These are phyloP conservation scores for Rhagonycha lutea DNA, from an alignment of 2,888 invertebrate genomes.

Conservation along the genomic window DNA sequence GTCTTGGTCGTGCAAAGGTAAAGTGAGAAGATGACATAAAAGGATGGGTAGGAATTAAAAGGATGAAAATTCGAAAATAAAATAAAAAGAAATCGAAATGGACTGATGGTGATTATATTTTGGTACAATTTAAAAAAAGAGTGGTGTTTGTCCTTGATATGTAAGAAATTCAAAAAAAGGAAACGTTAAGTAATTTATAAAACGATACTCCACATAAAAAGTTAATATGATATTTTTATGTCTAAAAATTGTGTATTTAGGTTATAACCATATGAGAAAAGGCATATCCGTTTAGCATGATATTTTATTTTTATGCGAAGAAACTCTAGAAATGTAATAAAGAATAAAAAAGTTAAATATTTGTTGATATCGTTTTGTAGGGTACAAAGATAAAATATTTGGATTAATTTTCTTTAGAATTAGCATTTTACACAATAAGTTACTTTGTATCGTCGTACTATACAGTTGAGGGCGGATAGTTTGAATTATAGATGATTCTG, in stretches of 20 bases:
- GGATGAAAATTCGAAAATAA: neutral
- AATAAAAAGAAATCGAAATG: too few species aligned
- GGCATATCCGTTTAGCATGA: conserved; percentile 10
- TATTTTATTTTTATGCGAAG: conserved; percentile 16
- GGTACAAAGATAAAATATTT: neutral
- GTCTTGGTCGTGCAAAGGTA: too few species aligned
- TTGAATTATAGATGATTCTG: conserved; percentile 28
- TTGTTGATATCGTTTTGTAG: conserved; percentile 13
- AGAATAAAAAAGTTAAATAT: conserved; percentile 19
- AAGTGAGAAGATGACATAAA: too few species aligned
- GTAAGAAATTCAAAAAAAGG: neutral
- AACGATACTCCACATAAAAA: conserved; percentile 15
- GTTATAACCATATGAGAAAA: conserved; percentile 11
- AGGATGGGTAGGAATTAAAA: too few species aligned
- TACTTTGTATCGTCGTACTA: neutral
- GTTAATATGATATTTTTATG: conserved; percentile 10
- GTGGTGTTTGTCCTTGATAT: neutral
- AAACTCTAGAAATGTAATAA: conserved; percentile 16
- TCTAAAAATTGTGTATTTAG: conserved; percentile 8
- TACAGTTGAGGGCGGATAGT: conserved; percentile 1
- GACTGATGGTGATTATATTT: too few species aligned
- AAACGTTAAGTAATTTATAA: conserved; percentile 6
- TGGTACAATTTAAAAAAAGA: neutral
- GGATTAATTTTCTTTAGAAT: neutral
- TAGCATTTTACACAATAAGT: neutral